These are phyloP conservation scores for Morpho helenor DNA, from an alignment of 2,888 invertebrate genomes.

Conservation along the genomic window DNA sequence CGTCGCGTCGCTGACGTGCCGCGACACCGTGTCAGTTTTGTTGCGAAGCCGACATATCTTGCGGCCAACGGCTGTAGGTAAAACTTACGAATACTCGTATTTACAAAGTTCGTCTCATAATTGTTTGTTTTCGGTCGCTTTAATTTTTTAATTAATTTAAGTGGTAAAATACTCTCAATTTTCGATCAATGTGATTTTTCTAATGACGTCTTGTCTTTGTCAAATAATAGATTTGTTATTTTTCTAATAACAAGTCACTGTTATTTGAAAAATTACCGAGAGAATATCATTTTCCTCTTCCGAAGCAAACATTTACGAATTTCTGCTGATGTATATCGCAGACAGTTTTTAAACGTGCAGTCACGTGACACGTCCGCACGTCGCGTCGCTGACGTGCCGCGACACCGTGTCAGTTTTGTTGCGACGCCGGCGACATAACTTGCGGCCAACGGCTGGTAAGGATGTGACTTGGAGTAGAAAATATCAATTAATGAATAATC, in stretches of 20 bases:
- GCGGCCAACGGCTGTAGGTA: conserved; percentile 24
- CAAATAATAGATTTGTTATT: no score
- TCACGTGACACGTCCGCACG: conserved; percentile 27
- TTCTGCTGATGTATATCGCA: conserved; percentile 30
- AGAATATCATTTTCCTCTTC: conserved; percentile 11
- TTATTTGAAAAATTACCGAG: no score
- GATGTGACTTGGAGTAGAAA: no score
- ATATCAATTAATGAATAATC: no score
- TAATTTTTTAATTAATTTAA: no score
- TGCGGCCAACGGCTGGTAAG: conserved; percentile 27
- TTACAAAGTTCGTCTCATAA: no score
- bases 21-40: conserved; percentile 23
- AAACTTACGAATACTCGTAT: no score
- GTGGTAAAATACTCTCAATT: no score
- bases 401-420: conserved; percentile 22
- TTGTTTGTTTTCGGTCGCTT: no score
- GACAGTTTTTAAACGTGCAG: conserved; percentile 30
- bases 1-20: conserved; percentile 28
- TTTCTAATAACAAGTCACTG: no score
- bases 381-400: conserved; percentile 26
- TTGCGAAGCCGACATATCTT: conserved; percentile 33
- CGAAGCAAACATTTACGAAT: conserved; percentile 26
- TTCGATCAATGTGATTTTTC: no score
- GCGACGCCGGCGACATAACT: conserved; percentile 31
- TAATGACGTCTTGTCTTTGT: no score